phyloP scores from a whole-genome alignment of 2,888 invertebrate species.

The Rhagonycha fulva region DNA sequence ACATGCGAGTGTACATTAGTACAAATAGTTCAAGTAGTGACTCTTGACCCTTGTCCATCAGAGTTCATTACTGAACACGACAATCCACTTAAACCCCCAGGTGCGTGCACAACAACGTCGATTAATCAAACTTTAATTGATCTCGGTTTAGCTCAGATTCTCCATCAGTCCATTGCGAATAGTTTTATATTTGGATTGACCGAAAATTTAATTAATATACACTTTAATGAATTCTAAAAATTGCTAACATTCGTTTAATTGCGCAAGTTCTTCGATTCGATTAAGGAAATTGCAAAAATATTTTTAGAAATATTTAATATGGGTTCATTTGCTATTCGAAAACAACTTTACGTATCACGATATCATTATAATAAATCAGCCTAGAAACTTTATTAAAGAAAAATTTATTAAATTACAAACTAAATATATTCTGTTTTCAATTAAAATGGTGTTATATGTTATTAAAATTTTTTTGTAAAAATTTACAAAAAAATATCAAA shows the following conservation, averaged over 20 bases:
- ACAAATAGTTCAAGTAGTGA: conserved; percentile 30
- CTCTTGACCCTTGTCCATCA: conserved; percentile 47
- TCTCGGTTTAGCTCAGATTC: conserved; percentile 32
- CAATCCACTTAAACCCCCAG: conserved; percentile 48
- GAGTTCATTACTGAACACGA: conserved; percentile 47
- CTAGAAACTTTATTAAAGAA: not conserved
- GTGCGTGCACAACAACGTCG: conserved; percentile 44
- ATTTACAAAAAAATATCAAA: not conserved
- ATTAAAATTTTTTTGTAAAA: not conserved
- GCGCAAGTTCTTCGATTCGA: not conserved
- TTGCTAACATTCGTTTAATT: not conserved
- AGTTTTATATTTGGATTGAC: conserved; percentile 16
- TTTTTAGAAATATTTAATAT: not conserved
- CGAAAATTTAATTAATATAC: not conserved
- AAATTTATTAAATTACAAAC: not conserved
- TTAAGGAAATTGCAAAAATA: not conserved
- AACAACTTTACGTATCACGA: not conserved
- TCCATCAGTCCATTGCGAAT: conserved; percentile 21
- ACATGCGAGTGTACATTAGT: conserved; percentile 17
- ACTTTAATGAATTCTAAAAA: not conserved
- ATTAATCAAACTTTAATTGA: conserved; percentile 48
- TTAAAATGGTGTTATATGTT: not conserved
- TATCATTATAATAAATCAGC: not conserved
- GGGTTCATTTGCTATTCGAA: not conserved
- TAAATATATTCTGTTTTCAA: not conserved